Evolutionary conservation across 92 coral and sea anemone species (phyloP).

Genomic region (Phenganax subtilis): DNA sequence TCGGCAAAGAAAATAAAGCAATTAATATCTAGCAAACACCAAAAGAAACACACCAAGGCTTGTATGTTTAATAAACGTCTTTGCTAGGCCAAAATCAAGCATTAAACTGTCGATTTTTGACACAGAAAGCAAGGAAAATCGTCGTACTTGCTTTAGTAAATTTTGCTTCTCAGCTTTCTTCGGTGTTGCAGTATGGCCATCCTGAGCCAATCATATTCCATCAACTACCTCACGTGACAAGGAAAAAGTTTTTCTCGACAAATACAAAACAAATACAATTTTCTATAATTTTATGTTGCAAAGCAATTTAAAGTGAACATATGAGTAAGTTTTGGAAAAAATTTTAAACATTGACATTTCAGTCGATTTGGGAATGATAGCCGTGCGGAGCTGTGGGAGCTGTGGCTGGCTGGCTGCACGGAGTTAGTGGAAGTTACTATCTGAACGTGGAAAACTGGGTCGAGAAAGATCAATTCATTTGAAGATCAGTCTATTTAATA

Average conservation of each 20-base stretch:
- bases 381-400: background rate
- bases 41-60: constrained; percentile 4
- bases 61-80: constrained; percentile 14
- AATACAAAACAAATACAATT: background rate
- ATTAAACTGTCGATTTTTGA: background rate
- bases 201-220: constrained; percentile 18
- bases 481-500: background rate
- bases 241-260: background rate
- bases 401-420: no score
- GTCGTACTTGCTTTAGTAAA: constrained; percentile 13
- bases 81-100: constrained; percentile 6
- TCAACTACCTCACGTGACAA: constrained; percentile 1
- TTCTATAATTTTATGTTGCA: constrained; percentile 3
- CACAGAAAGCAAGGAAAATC: constrained; percentile 16
- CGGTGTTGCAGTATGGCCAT: constrained; percentile 28
- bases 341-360: background rate
- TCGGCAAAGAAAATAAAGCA: background rate
- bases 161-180: background rate
- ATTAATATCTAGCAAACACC: background rate
- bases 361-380: background rate
- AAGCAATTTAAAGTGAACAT: background rate
- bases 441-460: background rate
- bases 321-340: background rate
- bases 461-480: background rate
- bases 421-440: no score